These are phyloP conservation scores for Chirona hameri DNA, from an alignment of 2,888 invertebrate genomes.

Conservation along the genomic window DNA sequence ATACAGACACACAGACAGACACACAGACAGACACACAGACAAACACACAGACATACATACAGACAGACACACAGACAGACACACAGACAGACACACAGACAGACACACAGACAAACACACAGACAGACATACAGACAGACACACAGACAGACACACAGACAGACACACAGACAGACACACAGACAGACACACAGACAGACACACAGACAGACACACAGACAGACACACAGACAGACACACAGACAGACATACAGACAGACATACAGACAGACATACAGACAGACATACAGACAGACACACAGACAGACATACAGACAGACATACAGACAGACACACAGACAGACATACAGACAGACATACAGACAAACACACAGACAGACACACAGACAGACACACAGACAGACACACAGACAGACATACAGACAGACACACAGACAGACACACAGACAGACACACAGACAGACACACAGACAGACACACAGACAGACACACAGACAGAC, in stretches of 20 bases:
- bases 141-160: conserved; percentile 50
- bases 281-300: conserved; percentile 45
- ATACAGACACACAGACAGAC: conserved; percentile 50
- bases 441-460: conserved; percentile 50
- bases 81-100: conserved; percentile 50
- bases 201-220: conserved; percentile 50
- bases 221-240: conserved; percentile 50
- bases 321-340: not conserved
- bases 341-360: not conserved
- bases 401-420: not conserved
- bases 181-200: conserved; percentile 44
- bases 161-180: conserved; percentile 45
- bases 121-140: not conserved
- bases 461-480: conserved; percentile 50
- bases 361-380: conserved; percentile 49
- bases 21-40: not conserved
- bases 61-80: not conserved
- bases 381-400: conserved; percentile 50
- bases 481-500: conserved; percentile 49
- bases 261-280: not conserved
- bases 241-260: not conserved
- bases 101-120: conserved; percentile 50
- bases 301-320: conserved; percentile 44
- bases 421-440: not conserved
- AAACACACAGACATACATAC: too few species aligned